phyloP scores from a whole-genome alignment of 2,888 invertebrate genomes.

The Drosophila rellima region DNA sequence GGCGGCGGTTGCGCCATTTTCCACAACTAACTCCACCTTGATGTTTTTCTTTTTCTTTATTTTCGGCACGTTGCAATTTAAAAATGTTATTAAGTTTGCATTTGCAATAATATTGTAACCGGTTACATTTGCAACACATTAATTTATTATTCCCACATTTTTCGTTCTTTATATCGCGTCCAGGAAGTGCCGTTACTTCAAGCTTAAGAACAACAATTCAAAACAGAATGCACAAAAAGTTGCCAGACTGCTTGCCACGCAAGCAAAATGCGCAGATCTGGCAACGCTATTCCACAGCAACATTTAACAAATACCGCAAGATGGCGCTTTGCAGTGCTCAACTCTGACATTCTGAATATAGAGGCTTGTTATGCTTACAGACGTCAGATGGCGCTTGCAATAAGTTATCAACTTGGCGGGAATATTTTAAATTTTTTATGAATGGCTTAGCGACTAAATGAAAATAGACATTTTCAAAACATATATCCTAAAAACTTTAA shows the following conservation, averaged over 20 bases:
- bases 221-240: slow-evolving; percentile 46
- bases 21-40: slow-evolving; percentile 45
- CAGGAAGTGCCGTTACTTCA: slow-evolving; percentile 57
- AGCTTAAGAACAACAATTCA: slow-evolving; percentile 52
- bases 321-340: slow-evolving; percentile 12
- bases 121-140: slow-evolving; percentile 62
- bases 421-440: not conserved
- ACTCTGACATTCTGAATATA: not conserved
- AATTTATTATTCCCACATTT: slow-evolving; percentile 68
- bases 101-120: slow-evolving; percentile 57
- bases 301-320: not conserved
- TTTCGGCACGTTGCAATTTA: slow-evolving; percentile 37
- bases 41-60: slow-evolving; percentile 27
- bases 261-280: slow-evolving; percentile 4
- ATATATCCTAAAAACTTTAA: too few species aligned
- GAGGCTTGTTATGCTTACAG: not conserved
- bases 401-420: not conserved
- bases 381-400: not conserved
- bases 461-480: not conserved
- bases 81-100: slow-evolving; percentile 22
- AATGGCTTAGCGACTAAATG: not conserved
- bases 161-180: slow-evolving; percentile 59
- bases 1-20: slow-evolving; percentile 82
- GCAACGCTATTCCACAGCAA: not conserved
- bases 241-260: slow-evolving; percentile 7